Conservation (phyloP, 2,797 vertebrate genomes). For the Megaceryle alcyon region DNA sequence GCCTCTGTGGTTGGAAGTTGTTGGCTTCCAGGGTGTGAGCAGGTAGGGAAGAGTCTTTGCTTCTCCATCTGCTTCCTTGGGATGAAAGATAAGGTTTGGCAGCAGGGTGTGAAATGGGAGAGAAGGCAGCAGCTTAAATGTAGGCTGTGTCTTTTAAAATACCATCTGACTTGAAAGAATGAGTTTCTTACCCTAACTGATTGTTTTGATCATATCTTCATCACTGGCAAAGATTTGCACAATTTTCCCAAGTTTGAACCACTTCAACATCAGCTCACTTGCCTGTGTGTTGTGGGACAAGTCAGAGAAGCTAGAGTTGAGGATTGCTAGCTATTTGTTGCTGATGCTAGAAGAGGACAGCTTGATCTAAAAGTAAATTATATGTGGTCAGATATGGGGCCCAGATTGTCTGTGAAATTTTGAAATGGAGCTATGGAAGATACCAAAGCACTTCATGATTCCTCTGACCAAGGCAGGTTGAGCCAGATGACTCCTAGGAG, state of each 20-base stretch:
- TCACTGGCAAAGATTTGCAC: neutral
- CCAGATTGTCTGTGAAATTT: neutral
- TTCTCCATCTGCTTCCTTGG: neutral
- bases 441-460: neutral
- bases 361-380: neutral
- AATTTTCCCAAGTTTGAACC: neutral
- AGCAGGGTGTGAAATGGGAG: neutral
- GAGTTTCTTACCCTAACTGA: neutral
- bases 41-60: neutral
- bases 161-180: constrained; percentile 20
- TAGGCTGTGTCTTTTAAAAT: constrained; percentile 36
- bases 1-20: neutral
- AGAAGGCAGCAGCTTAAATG: constrained; percentile 6
- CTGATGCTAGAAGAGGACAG: neutral
- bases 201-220: neutral
- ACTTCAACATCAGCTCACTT: neutral
- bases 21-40: neutral
- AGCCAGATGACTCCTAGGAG: neutral
- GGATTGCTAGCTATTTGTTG: neutral
- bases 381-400: neutral
- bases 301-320: neutral
- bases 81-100: neutral
- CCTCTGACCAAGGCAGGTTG: neutral
- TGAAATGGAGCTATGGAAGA: neutral
- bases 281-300: neutral